Conservation (phyloP, 2,888 invertebrate species). For the Papilio demoleus region DNA sequence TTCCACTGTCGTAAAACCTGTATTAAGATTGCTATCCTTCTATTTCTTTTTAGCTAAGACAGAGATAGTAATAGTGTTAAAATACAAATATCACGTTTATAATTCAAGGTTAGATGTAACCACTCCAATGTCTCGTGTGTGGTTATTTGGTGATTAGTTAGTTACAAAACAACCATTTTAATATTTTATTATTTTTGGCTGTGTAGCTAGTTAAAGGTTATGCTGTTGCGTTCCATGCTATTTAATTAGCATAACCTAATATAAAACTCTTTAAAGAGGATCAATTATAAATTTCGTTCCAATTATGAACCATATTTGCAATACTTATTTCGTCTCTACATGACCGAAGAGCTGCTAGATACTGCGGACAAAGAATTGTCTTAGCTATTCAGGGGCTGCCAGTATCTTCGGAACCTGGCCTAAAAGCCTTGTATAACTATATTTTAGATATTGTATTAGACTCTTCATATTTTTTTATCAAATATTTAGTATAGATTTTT, state of each 20-base stretch:
- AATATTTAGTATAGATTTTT: too few species aligned
- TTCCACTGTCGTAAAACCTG: background rate
- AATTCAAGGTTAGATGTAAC: slow-evolving; percentile 24
- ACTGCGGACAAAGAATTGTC: too few species aligned
- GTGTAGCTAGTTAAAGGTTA: slow-evolving; percentile 28
- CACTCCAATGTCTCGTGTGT: slow-evolving; percentile 15
- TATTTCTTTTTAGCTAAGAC: background rate
- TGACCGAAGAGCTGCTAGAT: too few species aligned
- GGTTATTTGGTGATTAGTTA: slow-evolving; percentile 36
- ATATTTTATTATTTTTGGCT: slow-evolving; percentile 26
- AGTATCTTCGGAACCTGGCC: too few species aligned
- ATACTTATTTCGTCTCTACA: background rate
- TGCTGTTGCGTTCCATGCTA: slow-evolving; percentile 34
- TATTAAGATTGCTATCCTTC: background rate
- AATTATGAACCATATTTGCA: slow-evolving; percentile 21
- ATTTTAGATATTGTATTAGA: too few species aligned
- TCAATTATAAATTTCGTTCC: slow-evolving; percentile 5
- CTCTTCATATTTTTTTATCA: too few species aligned
- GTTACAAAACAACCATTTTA: slow-evolving; percentile 29
- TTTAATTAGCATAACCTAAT: slow-evolving; percentile 24
- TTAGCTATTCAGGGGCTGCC: too few species aligned
- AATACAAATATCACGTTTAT: too few species aligned
- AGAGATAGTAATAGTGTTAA: background rate
- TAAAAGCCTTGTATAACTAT: too few species aligned
- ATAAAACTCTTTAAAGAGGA: slow-evolving; percentile 13